Conservation (phyloP, 1,140 invertebrate species). For the Nasonia longicornis region DNA sequence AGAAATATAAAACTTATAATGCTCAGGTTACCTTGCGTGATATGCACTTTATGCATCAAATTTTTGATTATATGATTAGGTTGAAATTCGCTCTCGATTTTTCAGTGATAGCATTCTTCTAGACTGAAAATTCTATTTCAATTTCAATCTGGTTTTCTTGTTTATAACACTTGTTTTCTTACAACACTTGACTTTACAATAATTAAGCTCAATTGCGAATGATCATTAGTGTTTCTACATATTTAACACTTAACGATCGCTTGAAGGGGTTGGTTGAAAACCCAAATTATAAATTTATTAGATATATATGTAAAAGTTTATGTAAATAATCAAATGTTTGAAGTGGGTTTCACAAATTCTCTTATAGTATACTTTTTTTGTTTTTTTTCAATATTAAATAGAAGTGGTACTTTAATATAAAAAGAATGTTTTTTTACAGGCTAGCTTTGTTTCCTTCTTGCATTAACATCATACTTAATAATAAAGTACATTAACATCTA, state of each 20-base stretch:
- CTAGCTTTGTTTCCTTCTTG: too few relatives aligned
- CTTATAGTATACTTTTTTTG: not conserved
- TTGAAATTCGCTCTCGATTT: not conserved
- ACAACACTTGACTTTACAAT: constrained; percentile 10
- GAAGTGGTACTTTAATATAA: not conserved
- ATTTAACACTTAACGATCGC: not conserved
- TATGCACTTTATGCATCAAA: not conserved
- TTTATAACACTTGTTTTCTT: constrained; percentile 27
- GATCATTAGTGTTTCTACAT: not conserved
- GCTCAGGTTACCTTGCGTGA: constrained; percentile 15
- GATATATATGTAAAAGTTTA: constrained; percentile 12
- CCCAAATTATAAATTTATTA: not conserved
- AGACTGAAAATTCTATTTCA: constrained; percentile 4
- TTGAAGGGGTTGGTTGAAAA: not conserved
- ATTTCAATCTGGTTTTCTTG: not conserved
- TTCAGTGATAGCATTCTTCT: not conserved
- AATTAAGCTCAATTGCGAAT: not conserved
- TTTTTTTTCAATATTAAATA: not conserved
- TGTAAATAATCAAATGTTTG: constrained; percentile 2
- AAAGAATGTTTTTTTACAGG: not conserved
- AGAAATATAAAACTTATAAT: constrained; percentile 15
- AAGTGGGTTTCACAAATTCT: not conserved
- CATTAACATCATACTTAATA: too few relatives aligned
- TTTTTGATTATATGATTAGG: not conserved
- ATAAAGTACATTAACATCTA: not conserved